Evolutionary conservation across 2,888 invertebrate genomes (phyloP).

Genomic region (Dorcus parallelipipedus): DNA sequence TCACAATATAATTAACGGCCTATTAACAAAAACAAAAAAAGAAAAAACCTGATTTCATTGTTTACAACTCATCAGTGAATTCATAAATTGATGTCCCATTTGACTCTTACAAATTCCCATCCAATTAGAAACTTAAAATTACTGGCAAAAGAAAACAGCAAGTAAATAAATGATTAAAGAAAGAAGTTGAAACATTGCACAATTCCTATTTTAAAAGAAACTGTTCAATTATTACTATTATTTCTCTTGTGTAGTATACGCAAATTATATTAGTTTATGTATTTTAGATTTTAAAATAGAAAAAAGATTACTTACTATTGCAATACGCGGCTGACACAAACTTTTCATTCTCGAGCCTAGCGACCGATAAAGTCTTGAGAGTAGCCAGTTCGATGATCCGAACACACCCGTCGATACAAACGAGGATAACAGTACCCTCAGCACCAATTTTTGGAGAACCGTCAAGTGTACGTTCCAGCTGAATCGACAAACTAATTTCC

Average conservation of each 20-base stretch:
- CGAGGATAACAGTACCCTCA: conserved; percentile 65
- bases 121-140: no score
- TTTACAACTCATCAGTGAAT: no score
- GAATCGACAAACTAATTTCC: conserved; percentile 67
- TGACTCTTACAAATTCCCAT: no score
- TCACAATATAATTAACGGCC: no score
- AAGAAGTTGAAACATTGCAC: no score
- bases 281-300: neutral
- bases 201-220: no score
- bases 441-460: conserved; percentile 32
- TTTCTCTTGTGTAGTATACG: neutral
- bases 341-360: conserved; percentile 64
- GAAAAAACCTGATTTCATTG: no score
- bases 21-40: no score
- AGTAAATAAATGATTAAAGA: no score
- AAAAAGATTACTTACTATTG: conserved; percentile 58
- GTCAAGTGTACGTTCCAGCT: conserved; percentile 39
- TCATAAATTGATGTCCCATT: no score
- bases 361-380: conserved; percentile 65
- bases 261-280: no score
- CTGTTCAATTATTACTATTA: neutral
- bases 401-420: conserved; percentile 72
- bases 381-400: conserved; percentile 70
- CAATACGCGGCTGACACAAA: conserved; percentile 84
- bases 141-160: no score